Conservation (phyloP, 2,797 vertebrate genomes). For the Pempheris klunzingeri region DNA sequence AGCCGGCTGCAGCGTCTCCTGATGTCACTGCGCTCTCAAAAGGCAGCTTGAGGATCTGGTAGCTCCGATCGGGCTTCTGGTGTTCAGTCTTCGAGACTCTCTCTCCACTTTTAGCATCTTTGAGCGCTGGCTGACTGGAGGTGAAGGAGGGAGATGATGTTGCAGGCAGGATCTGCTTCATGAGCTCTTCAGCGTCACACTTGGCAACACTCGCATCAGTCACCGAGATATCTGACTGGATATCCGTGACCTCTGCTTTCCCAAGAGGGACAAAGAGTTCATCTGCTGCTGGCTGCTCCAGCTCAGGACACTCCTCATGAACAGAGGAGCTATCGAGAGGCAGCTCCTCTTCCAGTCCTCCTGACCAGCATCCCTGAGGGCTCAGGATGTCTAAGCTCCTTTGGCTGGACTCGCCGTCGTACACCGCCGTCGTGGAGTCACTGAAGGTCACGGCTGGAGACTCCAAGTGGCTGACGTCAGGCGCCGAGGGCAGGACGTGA, state of each 20-base stretch:
- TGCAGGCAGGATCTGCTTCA: conserved; percentile 18
- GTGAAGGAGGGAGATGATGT: conserved; percentile 1
- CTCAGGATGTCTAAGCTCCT: conserved; percentile 53
- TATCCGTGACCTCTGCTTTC: conserved; percentile 43
- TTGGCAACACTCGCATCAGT: conserved; percentile 29
- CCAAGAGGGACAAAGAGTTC: conserved; percentile 43
- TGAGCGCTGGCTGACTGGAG: background rate
- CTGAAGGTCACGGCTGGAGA: conserved; percentile 39
- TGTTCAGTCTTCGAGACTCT: conserved; percentile 19
- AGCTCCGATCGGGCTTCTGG: conserved; percentile 46
- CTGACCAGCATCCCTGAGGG: conserved; percentile 66
- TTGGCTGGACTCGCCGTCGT: conserved; percentile 59
- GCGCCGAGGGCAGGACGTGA: background rate
- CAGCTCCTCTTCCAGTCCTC: conserved; percentile 68
- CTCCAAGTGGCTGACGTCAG: conserved; percentile 26
- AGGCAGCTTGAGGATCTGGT: conserved; percentile 80
- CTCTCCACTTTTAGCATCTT: conserved; percentile 11
- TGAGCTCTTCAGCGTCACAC: conserved; percentile 33
- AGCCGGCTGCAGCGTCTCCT: conserved; percentile 46
- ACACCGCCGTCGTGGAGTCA: conserved; percentile 49
- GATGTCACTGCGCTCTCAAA: conserved; percentile 66
- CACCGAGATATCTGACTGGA: conserved; percentile 60
- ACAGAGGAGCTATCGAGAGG: conserved; percentile 82
- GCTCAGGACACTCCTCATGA: conserved; percentile 64
- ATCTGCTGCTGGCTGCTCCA: background rate